Base-by-base conservation (phyloP, 2,888 invertebrate genomes). In the Drosophila anomalata region DNA sequence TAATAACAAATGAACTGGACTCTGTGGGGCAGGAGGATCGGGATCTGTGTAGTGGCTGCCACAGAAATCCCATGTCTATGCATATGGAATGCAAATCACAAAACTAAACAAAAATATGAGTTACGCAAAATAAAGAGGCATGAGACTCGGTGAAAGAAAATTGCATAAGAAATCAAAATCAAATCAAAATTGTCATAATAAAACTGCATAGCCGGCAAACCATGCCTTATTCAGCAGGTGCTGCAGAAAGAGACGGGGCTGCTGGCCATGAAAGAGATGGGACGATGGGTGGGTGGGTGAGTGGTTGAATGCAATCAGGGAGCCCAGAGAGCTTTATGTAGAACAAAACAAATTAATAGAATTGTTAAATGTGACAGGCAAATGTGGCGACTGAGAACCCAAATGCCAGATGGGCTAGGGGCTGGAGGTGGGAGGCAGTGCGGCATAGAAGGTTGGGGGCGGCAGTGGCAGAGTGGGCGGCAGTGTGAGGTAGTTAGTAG, bases 301-400 rank as follows among this genome's bases (percentile, higher is more conserved):
- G 46, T n/a, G n/a, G 36, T 4, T 11, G 36, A 36, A 36, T 36
- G 36, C 36, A 36, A 36, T 36, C 36, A 36, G 36, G 36, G 54
- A 68, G 66, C 62, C 74, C 22, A 44, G 52, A 69, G 61, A 68
- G 78, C 78, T 76, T 71, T 75, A 75, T 78, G 81, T 78, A 83
- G 72, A 76, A 81, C 84, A 84, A 84, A 87, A 84, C 86, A 84
- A 84, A 84, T 84, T 84, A 84, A 84, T 84, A 84, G 84, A 84
- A 84, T 84, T 84, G 84, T 87, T 88, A 84, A 84, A 88, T 88
- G 79, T 73, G 87, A 76, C 69, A 78, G 82, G 86, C 74, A 72
- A 74, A 79, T 79, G 81, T 69, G 70, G 78, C 69, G 63, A 68
- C 71, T 61, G 56, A 41, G 47, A 50, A 44, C 33, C 42, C n/a